Percentiles rank a stretch among this genome's conserved stretches.
These are phyloP conservation scores for Glyptemys insculpta DNA, from an alignment of 2,797 vertebrate genomes.

Conservation along the genomic window DNA sequence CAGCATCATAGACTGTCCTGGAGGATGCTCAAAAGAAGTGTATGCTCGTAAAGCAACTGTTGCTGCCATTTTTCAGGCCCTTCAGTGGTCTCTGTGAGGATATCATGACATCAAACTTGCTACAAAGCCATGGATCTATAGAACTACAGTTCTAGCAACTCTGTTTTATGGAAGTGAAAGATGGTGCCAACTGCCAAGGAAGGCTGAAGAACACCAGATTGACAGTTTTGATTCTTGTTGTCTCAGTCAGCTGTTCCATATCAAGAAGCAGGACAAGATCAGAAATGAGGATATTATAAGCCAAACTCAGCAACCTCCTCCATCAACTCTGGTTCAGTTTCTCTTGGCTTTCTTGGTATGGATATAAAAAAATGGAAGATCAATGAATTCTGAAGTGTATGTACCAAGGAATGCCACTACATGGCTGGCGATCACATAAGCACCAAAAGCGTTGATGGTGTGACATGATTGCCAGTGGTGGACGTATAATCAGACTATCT, in stretches of 20 bases:
- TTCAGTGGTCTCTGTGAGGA: not conserved
- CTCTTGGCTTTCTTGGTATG: not conserved
- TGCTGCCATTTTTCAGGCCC: not conserved
- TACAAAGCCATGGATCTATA: not conserved
- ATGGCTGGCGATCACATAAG: not conserved
- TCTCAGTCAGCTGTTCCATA: not conserved
- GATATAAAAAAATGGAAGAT: not conserved
- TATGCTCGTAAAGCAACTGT: not conserved
- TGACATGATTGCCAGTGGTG: not conserved
- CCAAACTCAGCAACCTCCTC: not conserved
- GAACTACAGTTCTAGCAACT: not conserved
- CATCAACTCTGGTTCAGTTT: not conserved
- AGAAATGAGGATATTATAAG: not conserved
- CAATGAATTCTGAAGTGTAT: not conserved
- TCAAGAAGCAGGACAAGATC: not conserved
- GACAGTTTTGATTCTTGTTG: not conserved
- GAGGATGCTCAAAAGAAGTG: not conserved
- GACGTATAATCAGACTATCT: not conserved
- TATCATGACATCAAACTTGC: not conserved
- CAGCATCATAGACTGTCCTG: not conserved
- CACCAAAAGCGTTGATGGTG: not conserved
- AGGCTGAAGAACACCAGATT: not conserved
- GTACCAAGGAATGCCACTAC: not conserved
- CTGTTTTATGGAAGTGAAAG: not conserved
- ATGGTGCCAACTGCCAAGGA: not conserved